Evolutionary conservation across 2,113 vertebrate genomes (phyloP).

Genomic region (Colaptes auratus): DNA sequence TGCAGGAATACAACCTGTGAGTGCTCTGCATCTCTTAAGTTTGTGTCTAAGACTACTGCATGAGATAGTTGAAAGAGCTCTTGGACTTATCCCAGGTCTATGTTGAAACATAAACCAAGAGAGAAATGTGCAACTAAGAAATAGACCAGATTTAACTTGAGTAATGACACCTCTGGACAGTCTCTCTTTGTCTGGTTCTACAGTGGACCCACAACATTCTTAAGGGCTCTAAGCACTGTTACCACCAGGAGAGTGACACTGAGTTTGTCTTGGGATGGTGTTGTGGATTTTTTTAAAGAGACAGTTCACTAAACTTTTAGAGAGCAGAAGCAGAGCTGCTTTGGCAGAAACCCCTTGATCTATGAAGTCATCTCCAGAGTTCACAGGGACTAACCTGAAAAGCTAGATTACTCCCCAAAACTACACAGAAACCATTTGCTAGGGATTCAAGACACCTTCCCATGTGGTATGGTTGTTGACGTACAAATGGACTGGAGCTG

Average conservation of each 20-base stretch:
- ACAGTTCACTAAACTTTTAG: background rate
- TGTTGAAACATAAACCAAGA: background rate
- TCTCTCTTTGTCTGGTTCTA: background rate
- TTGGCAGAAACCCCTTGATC: background rate
- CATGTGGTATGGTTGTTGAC: background rate
- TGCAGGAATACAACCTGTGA: background rate
- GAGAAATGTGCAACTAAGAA: background rate
- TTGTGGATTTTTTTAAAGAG: background rate
- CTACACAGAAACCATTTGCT: background rate
- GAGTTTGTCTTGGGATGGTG: background rate
- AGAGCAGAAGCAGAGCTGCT: background rate
- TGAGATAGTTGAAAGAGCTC: background rate
- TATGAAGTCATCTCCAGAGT: background rate
- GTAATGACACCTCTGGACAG: background rate
- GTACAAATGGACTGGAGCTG: background rate
- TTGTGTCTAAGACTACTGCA: background rate
- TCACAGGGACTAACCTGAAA: background rate
- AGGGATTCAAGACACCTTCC: background rate
- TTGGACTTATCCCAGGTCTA: background rate
- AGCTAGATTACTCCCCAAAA: background rate
- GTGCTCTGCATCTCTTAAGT: background rate
- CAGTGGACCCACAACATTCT: background rate
- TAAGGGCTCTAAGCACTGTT: background rate
- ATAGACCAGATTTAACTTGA: background rate
- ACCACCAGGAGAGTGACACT: background rate